Conservation (phyloP, 1,140 invertebrate species). For the Brachionus plicatilis region DNA sequence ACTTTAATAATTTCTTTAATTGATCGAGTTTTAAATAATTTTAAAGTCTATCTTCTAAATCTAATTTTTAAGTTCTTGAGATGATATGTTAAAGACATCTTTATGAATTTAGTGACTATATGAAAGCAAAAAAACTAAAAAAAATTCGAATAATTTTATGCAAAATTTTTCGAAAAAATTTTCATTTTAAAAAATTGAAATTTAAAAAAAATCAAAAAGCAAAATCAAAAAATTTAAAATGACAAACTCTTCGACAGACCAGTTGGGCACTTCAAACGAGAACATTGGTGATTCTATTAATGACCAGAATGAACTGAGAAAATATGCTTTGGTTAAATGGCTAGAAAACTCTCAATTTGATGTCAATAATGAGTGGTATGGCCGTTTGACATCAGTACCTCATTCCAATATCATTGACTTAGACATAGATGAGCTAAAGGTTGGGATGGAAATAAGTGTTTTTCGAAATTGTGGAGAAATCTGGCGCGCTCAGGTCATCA, state of each 20-base stretch:
- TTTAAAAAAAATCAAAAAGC: not conserved
- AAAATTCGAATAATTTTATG: not conserved
- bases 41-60: not conserved
- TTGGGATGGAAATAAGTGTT: conserved; percentile 29
- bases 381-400: conserved; percentile 27
- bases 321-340: conserved; percentile 33
- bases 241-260: not conserved
- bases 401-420: conserved; percentile 34
- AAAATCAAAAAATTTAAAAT: not conserved
- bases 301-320: not conserved
- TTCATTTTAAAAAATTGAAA: not conserved
- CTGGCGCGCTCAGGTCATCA: conserved; percentile 33
- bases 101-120: not conserved
- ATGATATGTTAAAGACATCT: not conserved
- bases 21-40: too few relatives aligned
- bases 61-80: not conserved
- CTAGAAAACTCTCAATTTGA: conserved; percentile 37
- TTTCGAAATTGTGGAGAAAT: conserved; percentile 32
- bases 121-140: not conserved
- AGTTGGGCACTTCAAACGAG: not conserved
- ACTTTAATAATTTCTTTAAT: too few relatives aligned
- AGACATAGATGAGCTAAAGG: conserved; percentile 25
- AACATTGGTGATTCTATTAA: not conserved
- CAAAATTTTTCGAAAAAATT: not conserved
- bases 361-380: conserved; percentile 30